phyloP scores from a whole-genome alignment of 2,888 invertebrate genomes.

The Iphiclides podalirius region DNA sequence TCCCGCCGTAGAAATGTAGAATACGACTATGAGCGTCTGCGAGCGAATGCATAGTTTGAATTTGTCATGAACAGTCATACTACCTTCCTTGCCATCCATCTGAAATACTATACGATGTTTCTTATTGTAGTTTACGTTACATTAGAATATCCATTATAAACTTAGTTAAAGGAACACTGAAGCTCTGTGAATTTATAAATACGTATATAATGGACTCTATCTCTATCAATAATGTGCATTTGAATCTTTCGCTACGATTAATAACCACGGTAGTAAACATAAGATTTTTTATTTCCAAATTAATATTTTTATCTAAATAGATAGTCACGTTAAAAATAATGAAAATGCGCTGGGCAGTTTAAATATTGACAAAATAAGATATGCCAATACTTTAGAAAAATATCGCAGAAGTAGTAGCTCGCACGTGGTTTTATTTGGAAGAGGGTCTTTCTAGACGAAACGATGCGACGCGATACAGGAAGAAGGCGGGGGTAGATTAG shows the following conservation, averaged over 20 bases:
- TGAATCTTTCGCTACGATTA: too few relatives aligned
- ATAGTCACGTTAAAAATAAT: too few relatives aligned
- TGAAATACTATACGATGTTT: constrained; percentile 28
- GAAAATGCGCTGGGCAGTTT: too few relatives aligned
- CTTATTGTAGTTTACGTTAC: constrained; percentile 13
- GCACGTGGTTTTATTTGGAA: constrained; percentile 51
- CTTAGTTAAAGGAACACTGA: background rate
- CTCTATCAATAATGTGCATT: too few relatives aligned
- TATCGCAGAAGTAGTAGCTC: constrained; percentile 21
- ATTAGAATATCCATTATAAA: constrained; percentile 15
- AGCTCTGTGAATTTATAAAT: constrained; percentile 1
- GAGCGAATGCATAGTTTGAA: constrained; percentile 23
- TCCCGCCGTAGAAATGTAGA: constrained; percentile 34
- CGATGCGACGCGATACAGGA: constrained; percentile 27
- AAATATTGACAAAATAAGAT: too few relatives aligned
- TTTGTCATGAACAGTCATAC: constrained; percentile 14
- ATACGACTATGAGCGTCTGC: too few relatives aligned
- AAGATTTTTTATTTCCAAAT: too few relatives aligned
- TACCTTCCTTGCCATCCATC: constrained; percentile 31
- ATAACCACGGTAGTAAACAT: too few relatives aligned
- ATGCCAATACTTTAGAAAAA: too few relatives aligned
- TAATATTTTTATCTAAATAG: too few relatives aligned
- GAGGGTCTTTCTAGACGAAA: constrained; percentile 31
- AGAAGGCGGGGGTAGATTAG: constrained; percentile 30
- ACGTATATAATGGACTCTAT: too few relatives aligned